Base-by-base conservation (phyloP, 2,888 invertebrate species). In the Chorisops tibialis region DNA sequence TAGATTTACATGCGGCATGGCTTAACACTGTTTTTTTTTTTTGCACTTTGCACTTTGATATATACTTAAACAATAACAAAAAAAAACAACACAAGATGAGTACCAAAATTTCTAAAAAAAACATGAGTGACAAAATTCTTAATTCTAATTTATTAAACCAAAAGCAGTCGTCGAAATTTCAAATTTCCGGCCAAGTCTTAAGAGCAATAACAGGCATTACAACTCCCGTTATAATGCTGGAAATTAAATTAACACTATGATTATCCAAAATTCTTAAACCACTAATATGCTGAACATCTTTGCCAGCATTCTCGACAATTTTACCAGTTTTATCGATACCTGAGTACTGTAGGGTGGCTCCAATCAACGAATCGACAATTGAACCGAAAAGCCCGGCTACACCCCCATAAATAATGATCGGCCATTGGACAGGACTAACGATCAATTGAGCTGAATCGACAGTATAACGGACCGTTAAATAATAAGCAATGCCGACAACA, bases 311-410 rank as follows among this genome's bases (percentile, higher is more conserved):
- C 66, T 89, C 87, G 0, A 91, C 90, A 58, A 94, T 82, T 69
- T 81, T 81, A 5, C 89, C 89, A 63, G 82, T 79, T 65, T 83
- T 82, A 72, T 89, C 84, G 19, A 88, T 73, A 83, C 93, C 94
- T 69, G 93, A 93, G 75, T 85, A 95, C 77, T 95, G 95, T 45
- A 93, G 73, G 6, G 89, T 87, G 3, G 93, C 94, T 48, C 94
- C 95, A 43, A 95, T 78, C 30, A 91, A 63, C 0, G 94, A 94
- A 76, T 95, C 94, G 59, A 93, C 79, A 1, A 91, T 63, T 62
- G 93, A 93, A 1, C 94, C 94, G 30, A 89, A 70, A 6, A 93
- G 79, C 1, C 95, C 95, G 37, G 85, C 87, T 11, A 88, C 69
- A 0, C 84, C 86, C 7, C 89, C 92, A 68, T 86, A 80, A 1